phyloP scores from a whole-genome alignment of 2,797 vertebrate species.

The Poecilia picta region DNA sequence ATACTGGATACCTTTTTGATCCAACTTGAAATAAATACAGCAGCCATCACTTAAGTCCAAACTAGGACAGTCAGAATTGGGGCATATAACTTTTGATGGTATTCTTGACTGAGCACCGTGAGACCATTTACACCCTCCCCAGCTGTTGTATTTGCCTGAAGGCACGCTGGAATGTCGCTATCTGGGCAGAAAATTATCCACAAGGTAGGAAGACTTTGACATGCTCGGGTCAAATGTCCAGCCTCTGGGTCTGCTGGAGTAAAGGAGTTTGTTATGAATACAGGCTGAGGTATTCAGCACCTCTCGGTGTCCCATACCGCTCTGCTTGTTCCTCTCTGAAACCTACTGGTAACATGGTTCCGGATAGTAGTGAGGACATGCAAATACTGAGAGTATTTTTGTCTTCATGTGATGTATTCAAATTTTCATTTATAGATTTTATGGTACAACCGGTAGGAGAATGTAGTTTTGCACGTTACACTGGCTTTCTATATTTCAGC shows the following conservation, averaged over 20 bases:
- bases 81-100: slow-evolving; percentile 52
- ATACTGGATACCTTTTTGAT: background rate
- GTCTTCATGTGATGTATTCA: slow-evolving; percentile 2
- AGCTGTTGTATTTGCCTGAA: slow-evolving; percentile 67
- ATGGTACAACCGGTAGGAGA: background rate
- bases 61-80: slow-evolving; percentile 46
- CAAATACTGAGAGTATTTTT: slow-evolving; percentile 8
- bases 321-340: slow-evolving; percentile 1
- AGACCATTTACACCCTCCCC: slow-evolving; percentile 68
- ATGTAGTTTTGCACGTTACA: background rate
- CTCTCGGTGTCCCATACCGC: slow-evolving; percentile 20
- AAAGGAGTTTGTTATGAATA: slow-evolving; percentile 60
- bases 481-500: background rate
- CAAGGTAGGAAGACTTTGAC: slow-evolving; percentile 59
- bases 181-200: slow-evolving; percentile 62
- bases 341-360: background rate
- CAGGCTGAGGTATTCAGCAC: slow-evolving; percentile 48
- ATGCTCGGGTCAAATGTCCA: slow-evolving; percentile 68
- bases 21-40: slow-evolving; percentile 29
- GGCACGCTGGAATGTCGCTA: slow-evolving; percentile 70
- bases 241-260: slow-evolving; percentile 39
- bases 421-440: background rate
- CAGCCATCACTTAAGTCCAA: slow-evolving; percentile 22
- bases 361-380: background rate
- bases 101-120: slow-evolving; percentile 32